These are phyloP conservation scores for Hemicentrotus pulcherrimus DNA, from an alignment of 35 echinoderm and acorn worm genomes.

Conservation along the genomic window DNA sequence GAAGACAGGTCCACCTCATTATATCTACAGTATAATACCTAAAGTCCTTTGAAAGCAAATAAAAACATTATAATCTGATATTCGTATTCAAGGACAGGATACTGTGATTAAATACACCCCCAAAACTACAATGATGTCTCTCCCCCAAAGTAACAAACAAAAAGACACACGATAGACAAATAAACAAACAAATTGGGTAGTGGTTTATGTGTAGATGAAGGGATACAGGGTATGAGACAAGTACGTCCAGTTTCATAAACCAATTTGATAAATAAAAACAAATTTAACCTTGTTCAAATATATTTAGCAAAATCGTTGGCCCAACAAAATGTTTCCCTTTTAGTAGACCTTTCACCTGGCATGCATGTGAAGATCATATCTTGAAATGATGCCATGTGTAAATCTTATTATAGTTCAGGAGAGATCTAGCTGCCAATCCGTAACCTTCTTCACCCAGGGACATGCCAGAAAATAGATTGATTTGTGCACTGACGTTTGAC, in stretches of 20 bases:
- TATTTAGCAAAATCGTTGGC: neutral
- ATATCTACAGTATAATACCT: too few species aligned
- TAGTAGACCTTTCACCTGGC: neutral
- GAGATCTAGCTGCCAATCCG: neutral
- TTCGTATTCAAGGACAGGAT: neutral
- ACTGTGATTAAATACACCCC: too few species aligned
- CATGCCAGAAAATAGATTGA: neutral
- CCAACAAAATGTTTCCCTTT: constrained; percentile 1
- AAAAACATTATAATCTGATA: neutral
- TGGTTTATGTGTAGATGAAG: too few species aligned
- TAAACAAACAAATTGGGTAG: too few species aligned
- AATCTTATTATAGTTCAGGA: neutral
- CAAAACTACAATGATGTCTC: too few species aligned
- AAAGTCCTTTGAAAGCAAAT: too few species aligned
- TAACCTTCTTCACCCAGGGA: neutral
- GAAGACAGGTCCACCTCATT: neutral
- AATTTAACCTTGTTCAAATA: neutral
- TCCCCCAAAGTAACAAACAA: too few species aligned
- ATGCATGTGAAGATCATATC: neutral
- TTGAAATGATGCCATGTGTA: neutral
- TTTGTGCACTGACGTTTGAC: neutral
- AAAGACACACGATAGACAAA: too few species aligned
- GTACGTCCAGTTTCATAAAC: too few species aligned
- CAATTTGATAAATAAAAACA: neutral
- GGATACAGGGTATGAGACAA: too few species aligned